Base-by-base conservation (phyloP, 1,140 invertebrate genomes). In the Caerostris darwini region DNA sequence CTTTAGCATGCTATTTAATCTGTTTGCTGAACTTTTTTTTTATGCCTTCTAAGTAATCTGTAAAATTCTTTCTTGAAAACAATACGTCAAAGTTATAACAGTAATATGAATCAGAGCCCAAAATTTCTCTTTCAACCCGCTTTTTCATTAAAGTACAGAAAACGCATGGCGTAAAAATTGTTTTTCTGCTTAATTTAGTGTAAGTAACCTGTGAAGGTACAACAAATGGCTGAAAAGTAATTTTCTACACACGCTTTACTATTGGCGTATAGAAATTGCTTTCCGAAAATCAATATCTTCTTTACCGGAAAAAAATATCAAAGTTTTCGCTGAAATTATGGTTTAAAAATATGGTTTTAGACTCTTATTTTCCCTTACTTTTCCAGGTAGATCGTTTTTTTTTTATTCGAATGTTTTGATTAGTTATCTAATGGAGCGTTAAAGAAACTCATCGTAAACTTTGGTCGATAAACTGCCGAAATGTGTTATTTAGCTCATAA, bases 391-490 rank as follows among this genome's bases (percentile, higher is more conserved):
- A 34, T n/a, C 53, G 53, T 54, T 58, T 58, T 34, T 19, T 83
- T 83, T 58, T 58, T 83, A 34, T 71, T 71, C n/a, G 59, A 61
- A 89, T 71, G 87, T 89, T 89, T 89, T 89, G 61, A 89, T 89
- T 89, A 89, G 87, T 54, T 69, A 34, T 54, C 61, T 69, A 71
- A 71, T 71, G 64, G 87, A 54, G 10, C 50, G 54, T 17, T 89
- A 12, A 50, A 50, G 34, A 56, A 56, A 69, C 64, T 71, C 59
- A n/a, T 54, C 87, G 64, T 64, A 69, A 89, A 89, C 64, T 89
- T 89, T 89, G n/a, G 69, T 67, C 61, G 64, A 83, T 83, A 58
- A 83, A 56, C 82, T 83, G 19, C 12, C 3, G 54, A 58, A 83
- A 83, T 58, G 53, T 83, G 82, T 83, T 57, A 83, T 83, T 83